Percentiles rank a stretch among this genome's conserved stretches.
Conservation (phyloP, 2,113 vertebrate genomes). For the Lycocorax pyrrhopterus region DNA sequence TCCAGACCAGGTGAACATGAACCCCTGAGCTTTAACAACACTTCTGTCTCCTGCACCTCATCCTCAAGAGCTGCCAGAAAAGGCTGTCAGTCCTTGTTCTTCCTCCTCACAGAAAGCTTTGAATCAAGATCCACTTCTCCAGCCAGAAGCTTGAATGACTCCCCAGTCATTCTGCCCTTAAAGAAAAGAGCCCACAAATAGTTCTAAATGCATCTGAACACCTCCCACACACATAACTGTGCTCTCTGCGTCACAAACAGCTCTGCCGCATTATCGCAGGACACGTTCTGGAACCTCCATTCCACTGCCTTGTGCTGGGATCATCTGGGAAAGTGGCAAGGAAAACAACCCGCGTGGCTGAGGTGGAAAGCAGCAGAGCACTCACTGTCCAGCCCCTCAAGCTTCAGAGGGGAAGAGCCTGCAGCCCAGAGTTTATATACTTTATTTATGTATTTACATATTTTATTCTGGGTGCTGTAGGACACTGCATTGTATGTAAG, state of each 20-base stretch:
- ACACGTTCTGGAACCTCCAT: neutral
- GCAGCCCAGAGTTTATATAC: neutral
- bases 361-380: neutral
- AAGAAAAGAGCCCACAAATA: slow-evolving; percentile 17
- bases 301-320: neutral
- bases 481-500: rapidly evolving
- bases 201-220: slow-evolving; percentile 11
- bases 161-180: slow-evolving; percentile 15
- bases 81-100: neutral
- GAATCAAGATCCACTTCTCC: neutral
- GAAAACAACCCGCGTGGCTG: rapidly evolving
- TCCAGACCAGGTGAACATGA: neutral
- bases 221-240: slow-evolving; percentile 11
- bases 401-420: neutral
- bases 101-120: neutral
- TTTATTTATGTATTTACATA: neutral
- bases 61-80: neutral
- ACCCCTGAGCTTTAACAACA: neutral
- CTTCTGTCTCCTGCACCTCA: neutral
- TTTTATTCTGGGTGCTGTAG: neutral
- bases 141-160: slow-evolving; percentile 11
- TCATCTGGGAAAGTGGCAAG: neutral
- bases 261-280: neutral
- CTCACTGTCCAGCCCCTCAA: rapidly evolving
- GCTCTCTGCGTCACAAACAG: neutral